Percentiles rank a stretch among this genome's conserved stretches.
Conservation (phyloP, 2,888 invertebrate genomes). For the Caenorhabditis sp. region DNA sequence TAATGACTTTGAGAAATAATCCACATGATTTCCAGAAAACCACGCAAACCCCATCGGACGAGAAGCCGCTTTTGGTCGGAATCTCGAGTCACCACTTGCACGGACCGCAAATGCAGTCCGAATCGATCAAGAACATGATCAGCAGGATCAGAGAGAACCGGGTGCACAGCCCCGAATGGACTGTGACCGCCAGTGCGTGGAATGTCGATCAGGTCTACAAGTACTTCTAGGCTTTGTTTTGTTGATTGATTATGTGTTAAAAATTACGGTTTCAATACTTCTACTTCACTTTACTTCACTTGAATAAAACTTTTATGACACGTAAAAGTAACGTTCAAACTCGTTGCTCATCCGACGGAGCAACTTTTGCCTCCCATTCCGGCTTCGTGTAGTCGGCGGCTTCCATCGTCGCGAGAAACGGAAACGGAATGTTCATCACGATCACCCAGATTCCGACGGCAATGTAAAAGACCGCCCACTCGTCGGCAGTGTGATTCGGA, state of each 20-base stretch:
- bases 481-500: conserved; percentile 57
- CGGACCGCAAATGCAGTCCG: conserved; percentile 64
- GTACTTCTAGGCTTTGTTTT: conserved; percentile 50
- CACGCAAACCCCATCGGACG: conserved; percentile 31
- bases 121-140: conserved; percentile 55
- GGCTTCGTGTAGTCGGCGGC: conserved; percentile 60
- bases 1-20: no score
- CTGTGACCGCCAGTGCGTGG: conserved; percentile 69
- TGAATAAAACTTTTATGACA: neutral
- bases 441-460: conserved; percentile 49
- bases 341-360: conserved; percentile 16
- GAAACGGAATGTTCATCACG: conserved; percentile 59
- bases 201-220: conserved; percentile 67
- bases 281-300: neutral
- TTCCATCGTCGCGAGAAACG: conserved; percentile 52
- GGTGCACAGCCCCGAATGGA: conserved; percentile 57
- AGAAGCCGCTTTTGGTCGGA: conserved; percentile 59
- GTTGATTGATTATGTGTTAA: neutral
- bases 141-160: conserved; percentile 50
- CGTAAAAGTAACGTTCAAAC: neutral
- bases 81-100: conserved; percentile 65
- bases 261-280: neutral
- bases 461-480: conserved; percentile 61
- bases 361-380: conserved; percentile 35
- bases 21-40: conserved; percentile 48